phyloP scores from a whole-genome alignment of 2,888 invertebrate genomes.

The Dinocampus coccinellae region DNA sequence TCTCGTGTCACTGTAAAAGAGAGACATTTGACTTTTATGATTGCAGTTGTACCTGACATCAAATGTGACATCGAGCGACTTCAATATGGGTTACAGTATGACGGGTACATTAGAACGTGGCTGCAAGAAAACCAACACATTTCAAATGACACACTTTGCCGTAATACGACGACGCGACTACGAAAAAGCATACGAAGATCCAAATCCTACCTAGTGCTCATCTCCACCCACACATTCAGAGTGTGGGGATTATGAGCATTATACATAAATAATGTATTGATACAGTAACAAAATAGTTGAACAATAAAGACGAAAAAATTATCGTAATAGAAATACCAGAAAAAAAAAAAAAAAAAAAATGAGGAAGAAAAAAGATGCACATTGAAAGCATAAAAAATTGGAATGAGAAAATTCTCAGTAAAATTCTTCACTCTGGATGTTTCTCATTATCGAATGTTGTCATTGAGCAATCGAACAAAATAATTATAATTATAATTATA shows the following conservation, averaged over 20 bases:
- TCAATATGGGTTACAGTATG: slow-evolving; percentile 92
- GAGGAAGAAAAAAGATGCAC: neutral
- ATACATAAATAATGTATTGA: slow-evolving; percentile 56
- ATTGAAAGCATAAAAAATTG: slow-evolving; percentile 16
- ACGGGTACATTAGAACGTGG: slow-evolving; percentile 88
- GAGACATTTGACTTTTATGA: slow-evolving; percentile 27
- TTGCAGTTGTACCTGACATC: slow-evolving; percentile 82
- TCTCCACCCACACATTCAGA: slow-evolving; percentile 67
- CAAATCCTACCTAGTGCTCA: slow-evolving; percentile 68
- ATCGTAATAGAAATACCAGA: neutral
- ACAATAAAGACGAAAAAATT: neutral
- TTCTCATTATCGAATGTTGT: neutral
- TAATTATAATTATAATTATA: no score
- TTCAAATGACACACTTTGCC: slow-evolving; percentile 90
- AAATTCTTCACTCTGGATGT: neutral
- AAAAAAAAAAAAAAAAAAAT: slow-evolving; percentile 1
- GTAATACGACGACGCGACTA: slow-evolving; percentile 86
- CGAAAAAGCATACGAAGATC: slow-evolving; percentile 71
- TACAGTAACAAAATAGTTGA: neutral
- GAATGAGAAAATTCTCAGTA: neutral
- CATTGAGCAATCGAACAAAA: neutral
- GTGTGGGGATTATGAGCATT: slow-evolving; percentile 66
- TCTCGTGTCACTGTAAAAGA: neutral
- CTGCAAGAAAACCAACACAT: slow-evolving; percentile 80
- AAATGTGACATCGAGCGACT: slow-evolving; percentile 87